Percentiles rank a stretch among this genome's conserved stretches.
These are phyloP conservation scores for Amphipoea lucens DNA, from an alignment of 2,888 invertebrate species.

Conservation along the genomic window DNA sequence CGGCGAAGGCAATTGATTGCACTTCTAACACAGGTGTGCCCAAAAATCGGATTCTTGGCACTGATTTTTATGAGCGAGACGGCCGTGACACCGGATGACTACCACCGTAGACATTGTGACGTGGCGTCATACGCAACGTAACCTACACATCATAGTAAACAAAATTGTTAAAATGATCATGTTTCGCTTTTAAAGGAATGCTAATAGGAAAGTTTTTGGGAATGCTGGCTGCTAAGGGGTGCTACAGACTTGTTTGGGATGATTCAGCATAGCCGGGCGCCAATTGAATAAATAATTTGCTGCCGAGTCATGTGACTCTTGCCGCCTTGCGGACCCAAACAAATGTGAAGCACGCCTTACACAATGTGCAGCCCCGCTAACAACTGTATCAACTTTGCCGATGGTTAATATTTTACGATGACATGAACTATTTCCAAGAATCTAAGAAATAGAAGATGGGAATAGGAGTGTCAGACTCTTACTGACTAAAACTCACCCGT, in stretches of 20 bases:
- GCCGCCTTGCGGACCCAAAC: too few relatives aligned
- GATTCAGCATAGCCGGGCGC: neutral
- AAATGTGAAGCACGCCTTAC: too few relatives aligned
- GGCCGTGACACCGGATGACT: conserved; percentile 27
- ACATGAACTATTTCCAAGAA: too few relatives aligned
- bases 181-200: conserved; percentile 1
- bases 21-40: neutral
- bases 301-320: neutral
- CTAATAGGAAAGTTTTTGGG: neutral
- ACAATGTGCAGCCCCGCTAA: too few relatives aligned
- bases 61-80: neutral
- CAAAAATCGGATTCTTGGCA: conserved; percentile 38
- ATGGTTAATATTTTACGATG: too few relatives aligned
- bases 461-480: too few relatives aligned
- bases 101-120: conserved; percentile 17
- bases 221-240: too few relatives aligned
- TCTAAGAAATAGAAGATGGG: too few relatives aligned
- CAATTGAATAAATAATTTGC: neutral
- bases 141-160: conserved; percentile 1
- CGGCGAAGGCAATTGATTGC: neutral
- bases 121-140: neutral
- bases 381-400: too few relatives aligned
- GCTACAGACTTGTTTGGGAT: neutral
- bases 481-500: too few relatives aligned
- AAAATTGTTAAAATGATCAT: neutral